phyloP scores from a whole-genome alignment of 1,140 invertebrate species.

The Calephelis virginiensis region DNA sequence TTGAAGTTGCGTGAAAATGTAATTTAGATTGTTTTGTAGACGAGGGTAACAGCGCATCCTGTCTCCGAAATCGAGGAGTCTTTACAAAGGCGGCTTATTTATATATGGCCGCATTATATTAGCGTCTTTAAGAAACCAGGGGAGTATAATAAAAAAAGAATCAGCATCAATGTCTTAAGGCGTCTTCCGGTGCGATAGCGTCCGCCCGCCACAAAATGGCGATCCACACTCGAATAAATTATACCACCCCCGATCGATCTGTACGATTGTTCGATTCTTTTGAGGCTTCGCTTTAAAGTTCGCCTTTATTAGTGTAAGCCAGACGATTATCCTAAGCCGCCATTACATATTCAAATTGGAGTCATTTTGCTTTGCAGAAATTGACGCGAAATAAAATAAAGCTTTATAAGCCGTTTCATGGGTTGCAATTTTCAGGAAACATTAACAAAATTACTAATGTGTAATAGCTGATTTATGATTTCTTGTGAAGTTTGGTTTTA shows the following conservation, averaged over 20 bases:
- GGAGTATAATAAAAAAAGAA: slow-evolving; percentile 76
- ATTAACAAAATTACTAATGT: background rate
- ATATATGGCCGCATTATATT: slow-evolving; percentile 76
- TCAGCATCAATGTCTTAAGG: slow-evolving; percentile 77
- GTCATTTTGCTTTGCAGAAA: slow-evolving; percentile 74
- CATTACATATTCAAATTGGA: slow-evolving; percentile 78
- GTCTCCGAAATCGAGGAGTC: slow-evolving; percentile 54
- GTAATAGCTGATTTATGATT: too few relatives aligned
- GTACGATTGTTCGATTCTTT: slow-evolving; percentile 75
- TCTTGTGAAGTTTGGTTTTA: too few relatives aligned
- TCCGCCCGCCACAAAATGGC: slow-evolving; percentile 73
- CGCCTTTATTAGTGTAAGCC: slow-evolving; percentile 77
- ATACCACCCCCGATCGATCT: slow-evolving; percentile 66
- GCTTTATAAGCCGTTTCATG: slow-evolving; percentile 56
- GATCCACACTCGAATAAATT: slow-evolving; percentile 77
- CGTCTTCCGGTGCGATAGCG: slow-evolving; percentile 69
- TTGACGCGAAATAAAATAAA: slow-evolving; percentile 76
- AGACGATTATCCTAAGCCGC: slow-evolving; percentile 75
- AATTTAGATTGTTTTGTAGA: slow-evolving; percentile 76
- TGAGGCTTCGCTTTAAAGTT: slow-evolving; percentile 70
- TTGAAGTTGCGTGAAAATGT: slow-evolving; percentile 79
- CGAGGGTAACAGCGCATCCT: slow-evolving; percentile 62
- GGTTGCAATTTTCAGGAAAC: slow-evolving; percentile 38
- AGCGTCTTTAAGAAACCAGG: slow-evolving; percentile 74
- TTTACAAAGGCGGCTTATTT: slow-evolving; percentile 73